Evolutionary conservation across 2,888 invertebrate species (phyloP), one percentile per base, ranked within the genome.

Genomic region (Polyommatus iphigenia): DNA sequence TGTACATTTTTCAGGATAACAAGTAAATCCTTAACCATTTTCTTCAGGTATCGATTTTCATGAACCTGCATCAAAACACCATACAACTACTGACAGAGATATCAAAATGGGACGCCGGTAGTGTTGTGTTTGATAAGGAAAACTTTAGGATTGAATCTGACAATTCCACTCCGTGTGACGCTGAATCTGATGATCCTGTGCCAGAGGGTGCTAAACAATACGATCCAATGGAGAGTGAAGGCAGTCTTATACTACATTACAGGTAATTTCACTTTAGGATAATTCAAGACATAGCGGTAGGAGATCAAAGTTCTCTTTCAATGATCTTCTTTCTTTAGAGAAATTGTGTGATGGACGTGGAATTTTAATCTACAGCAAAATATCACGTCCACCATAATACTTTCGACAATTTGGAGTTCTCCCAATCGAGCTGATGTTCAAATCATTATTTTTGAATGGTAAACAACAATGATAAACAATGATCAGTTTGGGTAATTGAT

Each of bases 51-150:
- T 85, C 86, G 24, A 92, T 91, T 13, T 96, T 95, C 83, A 89
- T 96, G 85, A 92, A 94, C 79, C 89, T 95, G 15, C 96, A 96
- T 80, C 92, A 93, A 78, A 95, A 95, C 82, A 94, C 95, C 0
- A 88, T 95, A 6, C 94, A 95, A 83, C 85, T 96, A 6, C 86
- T 96, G 76, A 91, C 94, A 8, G 95, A 95, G 78, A 92, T 96
- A 5, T 92, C 94, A 5, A 95, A 93, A 84, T 95, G 95, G 93
- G 95, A 95, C 41, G 94, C 95, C 7, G 91, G 93, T 3, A 89
- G 93, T 36, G 91, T 95, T 77, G 88, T 94, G 5, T 95, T 95
- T 83, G 95, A 96, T 85, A 91, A 94, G 77, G 95, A 95, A 77
- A 91, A 91, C 78, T 95, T 95, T 83, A 87, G 91, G 59, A 88